Evolutionary conservation across 1,140 invertebrate species (phyloP).

Genomic region (Onthophagus taurus): DNA sequence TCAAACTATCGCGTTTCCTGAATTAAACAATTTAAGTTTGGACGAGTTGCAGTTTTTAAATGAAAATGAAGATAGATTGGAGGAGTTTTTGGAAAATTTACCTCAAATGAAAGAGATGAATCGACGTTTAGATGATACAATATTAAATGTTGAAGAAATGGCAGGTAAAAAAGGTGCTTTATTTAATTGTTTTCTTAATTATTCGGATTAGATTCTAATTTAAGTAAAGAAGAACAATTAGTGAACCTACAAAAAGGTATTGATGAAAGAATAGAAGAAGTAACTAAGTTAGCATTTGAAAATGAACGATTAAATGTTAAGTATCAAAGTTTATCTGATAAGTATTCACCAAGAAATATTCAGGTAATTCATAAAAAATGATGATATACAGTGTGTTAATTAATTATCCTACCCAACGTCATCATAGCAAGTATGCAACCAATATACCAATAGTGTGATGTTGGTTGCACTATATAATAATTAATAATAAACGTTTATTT

Average conservation of each 20-base stretch:
- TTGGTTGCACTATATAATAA: neutral
- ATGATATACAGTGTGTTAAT: too few species aligned
- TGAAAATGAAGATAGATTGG: constrained; percentile 54
- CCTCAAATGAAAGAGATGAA: constrained; percentile 57
- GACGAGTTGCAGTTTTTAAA: constrained; percentile 60
- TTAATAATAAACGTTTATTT: constrained; percentile 15
- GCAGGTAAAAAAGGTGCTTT: constrained; percentile 44
- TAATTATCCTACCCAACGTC: too few species aligned
- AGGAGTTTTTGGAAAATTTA: constrained; percentile 60
- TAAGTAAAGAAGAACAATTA: constrained; percentile 54
- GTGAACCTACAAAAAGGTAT: constrained; percentile 51
- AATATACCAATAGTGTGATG: neutral
- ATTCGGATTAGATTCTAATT: constrained; percentile 52
- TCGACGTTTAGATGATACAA: constrained; percentile 56
- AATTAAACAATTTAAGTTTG: constrained; percentile 52
- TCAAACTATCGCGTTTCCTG: constrained; percentile 45
- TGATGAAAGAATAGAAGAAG: constrained; percentile 50
- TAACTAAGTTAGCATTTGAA: constrained; percentile 57
- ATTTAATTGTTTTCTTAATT: constrained; percentile 1
- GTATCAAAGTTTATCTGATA: constrained; percentile 60
- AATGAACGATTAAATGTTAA: constrained; percentile 58
- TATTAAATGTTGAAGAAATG: constrained; percentile 59
- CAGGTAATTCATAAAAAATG: constrained; percentile 42
- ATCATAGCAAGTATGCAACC: too few species aligned
- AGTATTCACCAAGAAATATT: constrained; percentile 63